These are phyloP conservation scores for Chouioia cunea DNA, from an alignment of 2,888 invertebrate species.

Conservation along the genomic window DNA sequence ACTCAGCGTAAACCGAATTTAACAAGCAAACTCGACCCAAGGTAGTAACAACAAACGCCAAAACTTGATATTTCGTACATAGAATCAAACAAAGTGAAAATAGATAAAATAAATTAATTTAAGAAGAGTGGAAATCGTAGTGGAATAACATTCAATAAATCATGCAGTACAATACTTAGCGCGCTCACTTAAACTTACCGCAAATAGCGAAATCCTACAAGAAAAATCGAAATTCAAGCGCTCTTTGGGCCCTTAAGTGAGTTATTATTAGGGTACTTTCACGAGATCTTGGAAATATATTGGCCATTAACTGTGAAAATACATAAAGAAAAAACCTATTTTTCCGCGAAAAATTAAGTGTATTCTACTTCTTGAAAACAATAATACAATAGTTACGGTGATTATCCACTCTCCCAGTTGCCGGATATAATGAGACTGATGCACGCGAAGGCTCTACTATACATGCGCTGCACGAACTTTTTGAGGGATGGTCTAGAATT, in stretches of 20 bases:
- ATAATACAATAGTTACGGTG: too few relatives aligned
- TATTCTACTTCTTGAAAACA: too few relatives aligned
- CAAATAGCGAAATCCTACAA: constrained; percentile 14
- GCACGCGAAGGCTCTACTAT: too few relatives aligned
- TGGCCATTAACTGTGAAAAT: too few relatives aligned
- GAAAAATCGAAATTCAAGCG: constrained; percentile 9
- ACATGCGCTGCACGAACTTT: too few relatives aligned
- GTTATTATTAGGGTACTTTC: constrained; percentile 27
- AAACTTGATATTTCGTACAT: constrained; percentile 1
- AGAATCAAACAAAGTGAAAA: not conserved
- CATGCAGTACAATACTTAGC: not conserved
- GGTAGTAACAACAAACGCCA: constrained; percentile 2
- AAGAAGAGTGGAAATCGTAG: constrained; percentile 10
- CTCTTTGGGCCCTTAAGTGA: constrained; percentile 8
- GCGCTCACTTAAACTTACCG: not conserved
- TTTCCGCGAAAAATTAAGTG: too few relatives aligned
- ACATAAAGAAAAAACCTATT: too few relatives aligned
- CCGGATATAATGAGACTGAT: too few relatives aligned
- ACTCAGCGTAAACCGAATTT: too few relatives aligned
- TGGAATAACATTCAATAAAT: not conserved
- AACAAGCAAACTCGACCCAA: not conserved
- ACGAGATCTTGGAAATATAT: too few relatives aligned
- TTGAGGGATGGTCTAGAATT: too few relatives aligned
- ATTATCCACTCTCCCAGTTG: too few relatives aligned
- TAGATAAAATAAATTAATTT: not conserved